Conservation (phyloP, 2,113 vertebrate species). For the Alosa alosa region DNA sequence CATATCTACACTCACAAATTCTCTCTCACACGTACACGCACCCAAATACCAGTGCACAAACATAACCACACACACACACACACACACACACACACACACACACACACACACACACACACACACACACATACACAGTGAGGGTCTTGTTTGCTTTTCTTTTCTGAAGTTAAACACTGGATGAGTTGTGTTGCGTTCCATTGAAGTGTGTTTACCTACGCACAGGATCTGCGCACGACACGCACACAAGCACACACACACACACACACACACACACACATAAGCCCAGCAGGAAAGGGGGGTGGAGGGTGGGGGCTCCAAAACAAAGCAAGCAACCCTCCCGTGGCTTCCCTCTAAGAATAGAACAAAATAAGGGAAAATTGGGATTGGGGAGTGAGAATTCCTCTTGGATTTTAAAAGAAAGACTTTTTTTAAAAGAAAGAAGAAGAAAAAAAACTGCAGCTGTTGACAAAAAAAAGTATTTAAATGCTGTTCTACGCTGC, state of each 20-base stretch:
- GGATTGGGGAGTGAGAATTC: neutral
- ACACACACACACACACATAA: slow-evolving; percentile 43
- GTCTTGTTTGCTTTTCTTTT: neutral
- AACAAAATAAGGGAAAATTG: slow-evolving; percentile 56
- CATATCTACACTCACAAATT: slow-evolving; percentile 45
- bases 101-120: neutral
- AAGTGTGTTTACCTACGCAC: slow-evolving; percentile 65
- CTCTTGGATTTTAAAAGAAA: slow-evolving; percentile 21
- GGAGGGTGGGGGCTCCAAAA: slow-evolving; percentile 10
- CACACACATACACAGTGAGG: neutral
- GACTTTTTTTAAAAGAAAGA: neutral
- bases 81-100: neutral
- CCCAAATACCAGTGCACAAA: neutral
- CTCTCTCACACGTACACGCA: slow-evolving; percentile 41
- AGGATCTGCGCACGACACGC: slow-evolving; percentile 47
- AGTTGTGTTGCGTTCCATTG: slow-evolving; percentile 38
- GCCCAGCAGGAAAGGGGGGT: slow-evolving; percentile 52
- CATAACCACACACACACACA: neutral
- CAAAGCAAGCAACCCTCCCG: slow-evolving; percentile 47
- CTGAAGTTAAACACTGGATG: slow-evolving; percentile 11
- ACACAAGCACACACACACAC: neutral
- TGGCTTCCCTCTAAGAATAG: slow-evolving; percentile 59
- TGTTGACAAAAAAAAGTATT: neutral
- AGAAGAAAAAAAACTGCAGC: neutral
- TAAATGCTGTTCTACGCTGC: slow-evolving; percentile 23